Conservation (phyloP, 2,797 vertebrate genomes). For the Coendou prehensilis region DNA sequence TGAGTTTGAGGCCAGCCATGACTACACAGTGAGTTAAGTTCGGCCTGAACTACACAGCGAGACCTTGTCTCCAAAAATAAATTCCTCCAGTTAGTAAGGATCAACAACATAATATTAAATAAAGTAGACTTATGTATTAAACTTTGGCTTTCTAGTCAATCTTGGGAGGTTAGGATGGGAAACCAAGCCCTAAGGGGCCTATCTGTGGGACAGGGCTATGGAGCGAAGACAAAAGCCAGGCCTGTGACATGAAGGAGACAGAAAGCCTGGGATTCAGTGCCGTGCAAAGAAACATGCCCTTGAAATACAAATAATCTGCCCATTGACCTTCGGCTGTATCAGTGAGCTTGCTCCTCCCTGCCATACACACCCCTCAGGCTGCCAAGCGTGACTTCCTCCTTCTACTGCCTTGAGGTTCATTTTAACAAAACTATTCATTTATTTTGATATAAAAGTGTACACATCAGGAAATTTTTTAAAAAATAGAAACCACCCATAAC, state of each 20-base stretch:
- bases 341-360: neutral
- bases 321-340: neutral
- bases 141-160: neutral
- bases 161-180: neutral
- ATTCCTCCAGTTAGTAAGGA: slow-evolving; percentile 3
- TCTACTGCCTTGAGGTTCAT: slow-evolving; percentile 20
- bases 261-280: slow-evolving; percentile 19
- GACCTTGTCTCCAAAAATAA: neutral
- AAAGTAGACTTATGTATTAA: neutral
- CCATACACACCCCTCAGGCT: neutral
- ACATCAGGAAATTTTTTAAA: neutral
- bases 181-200: neutral
- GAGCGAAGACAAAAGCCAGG: slow-evolving; percentile 9
- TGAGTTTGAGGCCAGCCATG: neutral
- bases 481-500: neutral
- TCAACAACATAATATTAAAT: slow-evolving; percentile 3
- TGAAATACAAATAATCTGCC: neutral
- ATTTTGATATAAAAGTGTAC: slow-evolving; percentile 35
- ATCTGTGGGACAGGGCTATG: neutral
- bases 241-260: neutral
- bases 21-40: neutral
- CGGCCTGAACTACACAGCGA: neutral
- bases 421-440: slow-evolving; percentile 1
- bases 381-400: neutral
- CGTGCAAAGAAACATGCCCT: neutral